A percentile compares a stretch with the other conserved stretches of the same genome.
phyloP scores from a whole-genome alignment of 92 coral and sea anemone genomes.

The Pocillopora meandrina region DNA sequence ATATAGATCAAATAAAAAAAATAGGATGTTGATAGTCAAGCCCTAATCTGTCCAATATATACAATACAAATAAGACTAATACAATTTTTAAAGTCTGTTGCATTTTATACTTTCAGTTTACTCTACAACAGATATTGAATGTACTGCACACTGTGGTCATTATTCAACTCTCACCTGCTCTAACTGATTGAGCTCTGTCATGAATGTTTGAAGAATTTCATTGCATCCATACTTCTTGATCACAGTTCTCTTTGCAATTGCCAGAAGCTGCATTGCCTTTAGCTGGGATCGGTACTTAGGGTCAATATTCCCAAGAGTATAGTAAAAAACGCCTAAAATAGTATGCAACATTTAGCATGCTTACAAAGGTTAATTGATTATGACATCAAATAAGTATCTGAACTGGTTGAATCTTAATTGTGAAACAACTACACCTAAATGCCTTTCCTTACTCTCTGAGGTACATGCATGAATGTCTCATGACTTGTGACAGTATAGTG shows the following conservation, averaged over 20 bases:
- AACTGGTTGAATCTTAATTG: neutral
- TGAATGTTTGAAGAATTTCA: slow-evolving; percentile 51
- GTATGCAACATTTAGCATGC: too few relatives aligned
- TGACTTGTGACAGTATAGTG: neutral
- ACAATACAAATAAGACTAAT: neutral
- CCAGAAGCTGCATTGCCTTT: slow-evolving; percentile 59
- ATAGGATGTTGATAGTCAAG: neutral
- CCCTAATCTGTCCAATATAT: neutral
- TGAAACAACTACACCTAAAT: too few relatives aligned
- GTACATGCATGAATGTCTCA: too few relatives aligned
- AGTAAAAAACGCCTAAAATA: slow-evolving; percentile 33
- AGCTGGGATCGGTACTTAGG: slow-evolving; percentile 37
- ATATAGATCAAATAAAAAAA: too few relatives aligned
- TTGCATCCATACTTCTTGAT: slow-evolving; percentile 69
- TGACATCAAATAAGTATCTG: neutral
- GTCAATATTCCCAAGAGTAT: slow-evolving; percentile 39
- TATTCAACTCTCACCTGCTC: slow-evolving; percentile 55
- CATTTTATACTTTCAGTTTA: too few relatives aligned
- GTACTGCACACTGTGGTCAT: too few relatives aligned
- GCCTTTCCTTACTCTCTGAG: too few relatives aligned
- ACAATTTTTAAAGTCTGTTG: too few relatives aligned
- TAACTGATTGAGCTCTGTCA: slow-evolving; percentile 54
- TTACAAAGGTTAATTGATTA: too few relatives aligned
- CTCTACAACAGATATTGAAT: too few relatives aligned
- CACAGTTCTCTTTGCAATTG: slow-evolving; percentile 36